Base-by-base conservation (phyloP, 2,113 vertebrate genomes). In the Gobius niger region DNA sequence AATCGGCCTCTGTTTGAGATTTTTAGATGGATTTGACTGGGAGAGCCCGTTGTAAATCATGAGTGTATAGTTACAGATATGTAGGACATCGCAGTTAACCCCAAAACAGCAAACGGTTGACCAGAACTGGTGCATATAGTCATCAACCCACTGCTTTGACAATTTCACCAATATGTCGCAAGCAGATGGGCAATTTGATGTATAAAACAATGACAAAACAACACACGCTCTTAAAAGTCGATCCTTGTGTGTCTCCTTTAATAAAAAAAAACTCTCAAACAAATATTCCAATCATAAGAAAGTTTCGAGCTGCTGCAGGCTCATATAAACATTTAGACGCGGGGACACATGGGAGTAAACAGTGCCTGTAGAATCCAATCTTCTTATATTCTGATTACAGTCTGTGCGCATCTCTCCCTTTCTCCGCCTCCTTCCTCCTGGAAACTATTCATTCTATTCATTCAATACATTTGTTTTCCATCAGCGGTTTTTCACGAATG, bases 361-460 rank as follows among this genome's bases (percentile, higher is more conserved):
- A 18, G 59, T 44, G 51, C 49, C 70, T 68, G 69, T 67, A 59
- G 15, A 73, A 49, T 44, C 54, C 52, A 53, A 72, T 75, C 71
- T 51, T 60, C 64, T 75, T 42, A 4, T 68, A 77, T 81, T 71
- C 63, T 73, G 67, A 69, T 71, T 75, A 63, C 67, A 78, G 80
- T 72, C 56, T 54, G 44, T 6, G 19, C 82, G 77, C 70, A 56
- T 78, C 59, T 51, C 50, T 60, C 15, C 63, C 67, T 70, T 44
- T 16, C 59, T 59, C 47, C n/a, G 52, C 54, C 13, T 67, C 63
- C 74, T 68, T 67, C 63, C 74, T 68, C 68, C 65, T 51, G 18
- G 51, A 78, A 65, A 52, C 62, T 56, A 82, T 72, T 82, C 63
- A 75, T 82, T 73, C 62, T 56, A 82, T 72, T 82, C 63, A 75